A percentile compares a stretch with the other conserved stretches of the same genome.
These are phyloP conservation scores for Ormyrus thymus DNA, from an alignment of 2,888 invertebrate genomes.

Conservation along the genomic window DNA sequence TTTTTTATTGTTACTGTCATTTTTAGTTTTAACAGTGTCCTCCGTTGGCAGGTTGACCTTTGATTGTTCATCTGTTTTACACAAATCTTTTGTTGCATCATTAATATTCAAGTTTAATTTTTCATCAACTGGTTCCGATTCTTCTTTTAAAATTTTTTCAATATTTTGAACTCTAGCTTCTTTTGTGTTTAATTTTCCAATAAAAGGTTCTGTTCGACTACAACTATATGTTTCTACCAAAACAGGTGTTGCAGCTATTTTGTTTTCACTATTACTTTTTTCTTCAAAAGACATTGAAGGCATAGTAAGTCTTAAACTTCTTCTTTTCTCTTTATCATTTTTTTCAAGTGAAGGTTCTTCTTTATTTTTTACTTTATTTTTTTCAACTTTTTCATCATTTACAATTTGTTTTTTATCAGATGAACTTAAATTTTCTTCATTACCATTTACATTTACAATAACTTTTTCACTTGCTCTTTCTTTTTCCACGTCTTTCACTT, in stretches of 20 bases:
- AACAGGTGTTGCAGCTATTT: conserved; percentile 2
- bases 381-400: conserved; percentile 7
- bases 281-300: conserved; percentile 19
- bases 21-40: neutral
- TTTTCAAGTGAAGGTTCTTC: neutral
- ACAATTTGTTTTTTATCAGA: neutral
- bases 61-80: conserved; percentile 13
- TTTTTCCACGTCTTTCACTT: neutral
- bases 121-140: neutral
- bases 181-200: conserved; percentile 52
- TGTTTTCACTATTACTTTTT: conserved; percentile 14
- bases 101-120: conserved; percentile 13
- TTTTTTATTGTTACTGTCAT: neutral
- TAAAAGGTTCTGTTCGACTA: conserved; percentile 49
- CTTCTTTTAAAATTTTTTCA: conserved; percentile 43
- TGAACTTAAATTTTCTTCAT: conserved; percentile 1
- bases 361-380: neutral
- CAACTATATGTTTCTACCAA: conserved; percentile 43
- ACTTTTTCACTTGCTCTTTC: neutral
- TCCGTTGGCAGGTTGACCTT: too few species aligned
- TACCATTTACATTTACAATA: neutral
- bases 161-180: conserved; percentile 39
- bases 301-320: conserved; percentile 16
- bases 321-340: conserved; percentile 26
- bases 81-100: conserved; percentile 2